Evolutionary conservation across 2,888 invertebrate genomes (phyloP), one percentile per base, ranked within the genome.

Genomic region (Macaria notata): DNA sequence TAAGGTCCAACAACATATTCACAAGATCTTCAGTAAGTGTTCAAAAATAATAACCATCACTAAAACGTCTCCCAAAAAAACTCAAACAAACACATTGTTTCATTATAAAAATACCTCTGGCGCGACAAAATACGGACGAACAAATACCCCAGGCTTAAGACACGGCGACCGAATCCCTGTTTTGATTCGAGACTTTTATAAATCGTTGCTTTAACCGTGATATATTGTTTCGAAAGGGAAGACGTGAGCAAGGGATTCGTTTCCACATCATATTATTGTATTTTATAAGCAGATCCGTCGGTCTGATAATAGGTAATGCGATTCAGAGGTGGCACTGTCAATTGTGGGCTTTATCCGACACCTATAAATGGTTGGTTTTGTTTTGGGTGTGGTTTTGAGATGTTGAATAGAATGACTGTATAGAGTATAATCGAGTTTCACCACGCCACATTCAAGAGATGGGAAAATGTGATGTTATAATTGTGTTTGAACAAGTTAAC

Each of bases 121-220:
- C 50, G 48, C 65, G 49, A 65, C 64, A 69, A 69, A 68, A 67
- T 62, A 58, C 64, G 68, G 64, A 57, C 53, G 53, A 50, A 57
- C 60, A 53, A 62, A 72, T 58, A 63, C 68, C 54, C 48, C 19
- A 46, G 56, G 66, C 71, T 74, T 72, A 70, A 62, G 63, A 66
- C 60, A 68, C 59, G 61, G 59, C 62, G 67, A 68, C 72, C 71
- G 69, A 69, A 74, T 55, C 70, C 72, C 65, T 70, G 73, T 75
- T 74, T 75, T 75, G 72, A 75, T 71, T 73, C 68, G 66, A 75
- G 72, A 70, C 71, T 76, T 75, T 78, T 77, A 76, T 78, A 77
- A 79, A 79, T 79, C 66, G 76, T 71, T 70, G 70, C 64, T 70
- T 72, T 69, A 59, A 69, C 68, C 54, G 68, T 76, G 74, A 79